phyloP scores from a whole-genome alignment of 1,140 invertebrate species.

The Orius laevigatus region DNA sequence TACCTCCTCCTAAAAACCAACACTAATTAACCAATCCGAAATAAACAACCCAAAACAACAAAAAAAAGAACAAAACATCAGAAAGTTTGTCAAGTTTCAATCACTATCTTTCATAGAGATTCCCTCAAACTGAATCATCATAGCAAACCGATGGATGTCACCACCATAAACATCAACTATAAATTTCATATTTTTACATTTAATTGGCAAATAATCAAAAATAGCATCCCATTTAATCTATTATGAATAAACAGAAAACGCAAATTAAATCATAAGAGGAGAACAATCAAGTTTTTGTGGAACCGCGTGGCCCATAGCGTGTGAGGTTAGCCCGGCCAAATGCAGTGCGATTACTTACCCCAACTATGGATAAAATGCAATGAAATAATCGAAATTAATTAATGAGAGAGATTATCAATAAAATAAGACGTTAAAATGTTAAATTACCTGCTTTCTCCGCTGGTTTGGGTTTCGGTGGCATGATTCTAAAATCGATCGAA shows the following conservation, averaged over 20 bases:
- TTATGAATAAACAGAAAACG: not conserved
- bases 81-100: no score
- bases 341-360: not conserved
- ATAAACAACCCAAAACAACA: no score
- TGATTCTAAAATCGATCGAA: no score
- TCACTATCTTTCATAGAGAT: constrained; percentile 2
- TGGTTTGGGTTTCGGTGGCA: constrained; percentile 9
- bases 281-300: not conserved
- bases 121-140: constrained; percentile 1
- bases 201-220: not conserved
- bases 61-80: no score
- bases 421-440: no score
- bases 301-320: not conserved
- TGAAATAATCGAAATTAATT: no score
- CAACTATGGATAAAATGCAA: not conserved
- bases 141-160: no score
- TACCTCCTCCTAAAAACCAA: no score
- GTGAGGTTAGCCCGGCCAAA: constrained; percentile 3
- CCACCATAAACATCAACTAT: no score
- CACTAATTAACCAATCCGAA: no score
- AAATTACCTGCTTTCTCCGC: constrained; percentile 9
- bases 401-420: no score
- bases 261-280: not conserved
- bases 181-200: no score
- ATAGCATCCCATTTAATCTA: not conserved